These are phyloP conservation scores for Nephila pilipes DNA, from an alignment of 1,140 invertebrate genomes.

Conservation along the genomic window DNA sequence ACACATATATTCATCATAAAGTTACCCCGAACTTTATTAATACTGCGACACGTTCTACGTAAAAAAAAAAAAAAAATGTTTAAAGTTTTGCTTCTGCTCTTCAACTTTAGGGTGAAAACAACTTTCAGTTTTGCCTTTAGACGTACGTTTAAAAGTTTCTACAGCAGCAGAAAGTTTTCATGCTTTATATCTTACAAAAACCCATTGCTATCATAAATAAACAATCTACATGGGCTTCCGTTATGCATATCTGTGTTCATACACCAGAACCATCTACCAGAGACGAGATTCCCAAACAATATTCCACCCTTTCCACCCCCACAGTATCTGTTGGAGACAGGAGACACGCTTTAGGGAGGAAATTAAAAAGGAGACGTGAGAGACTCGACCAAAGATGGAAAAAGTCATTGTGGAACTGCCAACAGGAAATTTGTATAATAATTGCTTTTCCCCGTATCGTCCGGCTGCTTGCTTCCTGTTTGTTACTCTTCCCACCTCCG, in stretches of 20 bases:
- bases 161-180: too few species aligned
- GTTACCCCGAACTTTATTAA: too few species aligned
- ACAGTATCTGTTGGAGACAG: neutral
- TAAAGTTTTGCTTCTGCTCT: too few species aligned
- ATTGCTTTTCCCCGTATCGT: constrained; percentile 47
- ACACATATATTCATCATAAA: too few species aligned
- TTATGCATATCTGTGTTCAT: neutral
- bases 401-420: constrained; percentile 38
- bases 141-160: too few species aligned
- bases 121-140: too few species aligned
- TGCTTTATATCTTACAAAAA: neutral
- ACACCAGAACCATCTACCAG: neutral
- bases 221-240: neutral
- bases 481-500: neutral
- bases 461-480: constrained; percentile 20
- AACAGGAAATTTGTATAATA: constrained; percentile 69
- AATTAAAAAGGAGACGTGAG: constrained; percentile 52
- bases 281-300: neutral
- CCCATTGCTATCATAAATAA: neutral
- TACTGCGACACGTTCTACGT: too few species aligned
- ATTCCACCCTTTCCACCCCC: neutral
- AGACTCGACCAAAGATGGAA: constrained; percentile 29
- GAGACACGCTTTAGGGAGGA: constrained; percentile 51
- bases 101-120: too few species aligned
- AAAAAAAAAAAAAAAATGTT: too few species aligned